Evolutionary conservation across 2,113 vertebrate species (phyloP), one percentile per base, ranked within the genome.

Genomic region (Oncorhynchus clarkii): DNA sequence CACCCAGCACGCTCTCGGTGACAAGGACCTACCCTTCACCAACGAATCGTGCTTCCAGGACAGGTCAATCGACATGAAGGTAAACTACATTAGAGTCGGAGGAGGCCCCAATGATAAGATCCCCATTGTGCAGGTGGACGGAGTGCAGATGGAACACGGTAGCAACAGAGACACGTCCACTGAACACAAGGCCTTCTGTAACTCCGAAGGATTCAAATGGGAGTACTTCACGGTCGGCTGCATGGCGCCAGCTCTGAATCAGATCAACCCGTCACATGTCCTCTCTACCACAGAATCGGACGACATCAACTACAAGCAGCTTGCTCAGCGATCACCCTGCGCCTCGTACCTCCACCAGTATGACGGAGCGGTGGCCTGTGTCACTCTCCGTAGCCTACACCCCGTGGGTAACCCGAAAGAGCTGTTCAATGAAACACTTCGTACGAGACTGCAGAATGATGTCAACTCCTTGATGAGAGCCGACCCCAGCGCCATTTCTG

Each of bases 401-500:
- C 29, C 29, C 29, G 4, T 31, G 29, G 29, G 29, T 31, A 31
- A 31, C 29, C 29, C 29, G 29, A 5, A 31, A 31, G 29, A 31
- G 29, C 29, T 31, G 29, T 31, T 31, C 29, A 31, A 0, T 5
- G 29, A 31, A 31, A 0, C 29, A 0, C 29, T 4, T 5, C 29
- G 29, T 31, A 31, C 0, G 0, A 31, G 29, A 31, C 29, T 31
- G 29, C 29, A 31, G 0, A 31, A 0, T 0, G 29, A 31, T 31
- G 29, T 31, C 29, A 31, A 31, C 29, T 31, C 29, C 0, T 31
- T 31, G 29, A 31, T 31, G 29, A 31, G 29, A 31, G 29, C 29
- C 29, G 29, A 31, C 0, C 29, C 5, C 29, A 31, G 5, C 29
- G 0, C 29, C 29, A 31, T 31, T 31, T 31, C 29, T 31, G 29